phyloP scores from a whole-genome alignment of 2,888 invertebrate species.

The Bimastos eiseni region DNA sequence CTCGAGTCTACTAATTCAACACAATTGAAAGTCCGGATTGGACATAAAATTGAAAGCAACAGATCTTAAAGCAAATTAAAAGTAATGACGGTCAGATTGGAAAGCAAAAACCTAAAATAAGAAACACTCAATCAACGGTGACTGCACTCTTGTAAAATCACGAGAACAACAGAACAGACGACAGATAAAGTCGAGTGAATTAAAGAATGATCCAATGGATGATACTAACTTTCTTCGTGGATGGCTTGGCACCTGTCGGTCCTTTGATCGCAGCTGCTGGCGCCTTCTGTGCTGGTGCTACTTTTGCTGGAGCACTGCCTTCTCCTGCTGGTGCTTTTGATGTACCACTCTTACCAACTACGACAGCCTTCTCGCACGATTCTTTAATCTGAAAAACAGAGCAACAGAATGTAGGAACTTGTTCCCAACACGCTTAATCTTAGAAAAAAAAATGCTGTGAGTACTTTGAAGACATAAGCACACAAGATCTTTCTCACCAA shows the following conservation, averaged over 20 bases:
- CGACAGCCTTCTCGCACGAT: constrained; percentile 85
- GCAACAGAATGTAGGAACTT: neutral
- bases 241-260: neutral
- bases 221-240: neutral
- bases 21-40: neutral
- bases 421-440: neutral
- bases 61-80: neutral
- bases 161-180: neutral
- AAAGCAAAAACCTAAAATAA: neutral
- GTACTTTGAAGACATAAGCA: neutral
- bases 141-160: neutral
- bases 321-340: constrained; percentile 41
- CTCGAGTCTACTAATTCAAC: neutral
- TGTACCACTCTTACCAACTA: constrained; percentile 52
- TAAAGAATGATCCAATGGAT: neutral
- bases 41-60: neutral
- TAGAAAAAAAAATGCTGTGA: neutral
- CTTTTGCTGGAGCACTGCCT: constrained; percentile 41
- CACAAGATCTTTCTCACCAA: neutral
- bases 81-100: neutral
- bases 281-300: constrained; percentile 52
- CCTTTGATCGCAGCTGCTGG: constrained; percentile 29
- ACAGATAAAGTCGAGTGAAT: neutral
- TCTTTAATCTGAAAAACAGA: constrained; percentile 74
- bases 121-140: neutral